Evolutionary conservation across 1,140 invertebrate species (phyloP).

Genomic region (Caenorhabditis briggsae): DNA sequence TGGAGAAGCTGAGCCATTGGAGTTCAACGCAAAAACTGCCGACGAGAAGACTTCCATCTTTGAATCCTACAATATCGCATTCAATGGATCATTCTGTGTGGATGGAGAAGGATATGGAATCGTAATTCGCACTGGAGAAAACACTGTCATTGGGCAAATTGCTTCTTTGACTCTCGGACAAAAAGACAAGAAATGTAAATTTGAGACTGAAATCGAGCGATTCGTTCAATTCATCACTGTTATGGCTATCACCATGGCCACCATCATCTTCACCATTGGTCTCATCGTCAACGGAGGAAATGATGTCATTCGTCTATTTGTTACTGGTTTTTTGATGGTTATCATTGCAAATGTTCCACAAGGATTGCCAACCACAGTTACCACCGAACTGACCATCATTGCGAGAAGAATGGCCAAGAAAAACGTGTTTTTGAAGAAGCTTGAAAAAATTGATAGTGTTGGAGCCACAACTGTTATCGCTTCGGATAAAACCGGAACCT

Average conservation of each 20-base stretch:
- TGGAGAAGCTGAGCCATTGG: constrained; percentile 68
- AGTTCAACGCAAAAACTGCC: constrained; percentile 54
- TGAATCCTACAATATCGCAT: constrained; percentile 67
- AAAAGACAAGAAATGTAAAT: constrained; percentile 59
- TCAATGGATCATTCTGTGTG: constrained; percentile 68
- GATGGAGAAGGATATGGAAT: constrained; percentile 67
- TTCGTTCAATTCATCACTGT: constrained; percentile 66
- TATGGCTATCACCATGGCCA: constrained; percentile 62
- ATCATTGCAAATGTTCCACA: constrained; percentile 67
- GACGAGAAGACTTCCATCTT: constrained; percentile 53
- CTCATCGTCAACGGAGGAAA: constrained; percentile 54
- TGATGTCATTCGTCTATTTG: constrained; percentile 61
- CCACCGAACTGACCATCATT: constrained; percentile 80
- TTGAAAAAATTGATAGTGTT: constrained; percentile 80
- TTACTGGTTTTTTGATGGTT: constrained; percentile 65
- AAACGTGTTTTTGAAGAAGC: constrained; percentile 80
- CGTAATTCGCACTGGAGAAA: constrained; percentile 64
- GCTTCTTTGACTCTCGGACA: constrained; percentile 66
- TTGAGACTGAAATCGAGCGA: constrained; percentile 65
- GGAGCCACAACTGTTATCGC: constrained; percentile 82
- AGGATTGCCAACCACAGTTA: constrained; percentile 80
- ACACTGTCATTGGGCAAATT: constrained; percentile 67
- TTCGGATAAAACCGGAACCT: constrained; percentile 98
- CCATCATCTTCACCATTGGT: constrained; percentile 64
- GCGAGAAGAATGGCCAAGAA: constrained; percentile 80